These are phyloP conservation scores for Tretioscincus oriximinensis DNA, from an alignment of 2,113 vertebrate genomes.

Conservation along the genomic window DNA sequence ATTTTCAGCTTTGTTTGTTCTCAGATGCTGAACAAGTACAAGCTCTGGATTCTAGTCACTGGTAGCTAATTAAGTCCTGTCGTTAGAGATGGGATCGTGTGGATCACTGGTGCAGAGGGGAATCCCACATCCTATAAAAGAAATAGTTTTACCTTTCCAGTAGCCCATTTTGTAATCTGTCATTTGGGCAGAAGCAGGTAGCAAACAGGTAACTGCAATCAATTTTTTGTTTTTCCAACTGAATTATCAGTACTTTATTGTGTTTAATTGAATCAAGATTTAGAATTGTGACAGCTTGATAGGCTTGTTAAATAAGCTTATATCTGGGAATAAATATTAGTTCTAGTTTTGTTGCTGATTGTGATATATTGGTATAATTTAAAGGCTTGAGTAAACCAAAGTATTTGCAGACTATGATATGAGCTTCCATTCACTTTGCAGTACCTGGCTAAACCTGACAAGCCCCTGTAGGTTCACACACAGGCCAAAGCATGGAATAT, in stretches of 20 bases:
- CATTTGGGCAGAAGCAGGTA: background rate
- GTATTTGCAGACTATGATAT: too few species aligned
- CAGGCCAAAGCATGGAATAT: too few species aligned
- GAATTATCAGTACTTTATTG: background rate
- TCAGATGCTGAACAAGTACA: background rate
- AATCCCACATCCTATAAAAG: background rate
- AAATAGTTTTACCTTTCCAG: background rate
- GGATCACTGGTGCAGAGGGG: background rate
- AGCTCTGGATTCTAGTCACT: background rate
- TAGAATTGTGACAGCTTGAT: background rate
- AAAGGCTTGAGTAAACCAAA: too few species aligned
- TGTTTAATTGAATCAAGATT: background rate
- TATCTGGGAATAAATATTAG: background rate
- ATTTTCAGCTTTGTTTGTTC: conserved; percentile 11
- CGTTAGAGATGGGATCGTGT: background rate
- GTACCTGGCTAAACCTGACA: too few species aligned
- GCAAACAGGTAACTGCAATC: background rate
- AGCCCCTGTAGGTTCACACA: too few species aligned
- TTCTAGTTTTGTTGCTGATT: background rate
- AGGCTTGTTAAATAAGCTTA: background rate
- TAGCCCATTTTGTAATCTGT: background rate
- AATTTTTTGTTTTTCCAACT: background rate
- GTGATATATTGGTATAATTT: too few species aligned
- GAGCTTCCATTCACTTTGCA: too few species aligned
- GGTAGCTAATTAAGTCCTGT: background rate